Evolutionary conservation across 1,140 invertebrate species (phyloP).

Genomic region (Sipha flava): DNA sequence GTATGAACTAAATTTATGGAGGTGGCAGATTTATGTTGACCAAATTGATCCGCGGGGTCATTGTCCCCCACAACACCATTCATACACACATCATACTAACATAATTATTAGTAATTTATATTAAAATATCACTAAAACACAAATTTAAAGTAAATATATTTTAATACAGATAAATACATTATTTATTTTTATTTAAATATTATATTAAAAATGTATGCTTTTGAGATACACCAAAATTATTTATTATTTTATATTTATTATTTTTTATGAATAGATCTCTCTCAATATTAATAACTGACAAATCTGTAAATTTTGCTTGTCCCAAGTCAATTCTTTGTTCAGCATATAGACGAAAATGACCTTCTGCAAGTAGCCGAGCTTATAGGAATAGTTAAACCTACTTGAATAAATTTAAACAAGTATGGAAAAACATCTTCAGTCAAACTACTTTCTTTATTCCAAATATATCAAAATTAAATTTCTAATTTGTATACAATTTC

Average conservation of each 20-base stretch:
- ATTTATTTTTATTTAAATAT: background rate
- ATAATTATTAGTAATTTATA: background rate
- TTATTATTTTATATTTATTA: background rate
- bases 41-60: background rate
- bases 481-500: background rate
- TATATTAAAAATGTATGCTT: background rate
- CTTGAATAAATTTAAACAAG: background rate
- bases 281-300: background rate
- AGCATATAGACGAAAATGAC: background rate
- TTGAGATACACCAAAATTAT: background rate
- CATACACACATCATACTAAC: background rate
- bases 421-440: constrained; percentile 4
- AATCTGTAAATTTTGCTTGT: background rate
- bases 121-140: background rate
- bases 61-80: background rate
- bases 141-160: too few relatives aligned
- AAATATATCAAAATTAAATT: background rate
- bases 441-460: background rate
- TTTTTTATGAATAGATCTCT: background rate
- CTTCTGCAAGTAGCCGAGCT: background rate
- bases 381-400: background rate
- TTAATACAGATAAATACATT: background rate
- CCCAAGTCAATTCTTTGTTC: constrained; percentile 8
- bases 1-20: background rate
- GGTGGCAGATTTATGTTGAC: background rate